phyloP scores from a whole-genome alignment of 2,888 invertebrate species.

The Lucinisca nassula region DNA sequence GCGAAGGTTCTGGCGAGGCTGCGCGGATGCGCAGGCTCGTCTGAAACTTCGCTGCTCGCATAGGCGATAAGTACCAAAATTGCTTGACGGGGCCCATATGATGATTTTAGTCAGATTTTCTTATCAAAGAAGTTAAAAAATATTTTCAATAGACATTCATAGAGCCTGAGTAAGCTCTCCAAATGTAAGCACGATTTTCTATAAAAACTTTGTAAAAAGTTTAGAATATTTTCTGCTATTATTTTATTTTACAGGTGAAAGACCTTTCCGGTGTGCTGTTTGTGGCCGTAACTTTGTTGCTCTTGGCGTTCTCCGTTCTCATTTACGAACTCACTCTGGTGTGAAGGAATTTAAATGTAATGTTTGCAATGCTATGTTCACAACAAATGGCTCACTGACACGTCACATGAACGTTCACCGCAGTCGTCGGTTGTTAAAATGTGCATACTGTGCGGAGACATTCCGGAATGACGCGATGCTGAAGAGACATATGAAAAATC shows the following conservation, averaged over 20 bases:
- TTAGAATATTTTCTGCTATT: too few species aligned
- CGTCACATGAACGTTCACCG: constrained; percentile 85
- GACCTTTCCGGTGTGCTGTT: constrained; percentile 86
- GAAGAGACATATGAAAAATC: constrained; percentile 76
- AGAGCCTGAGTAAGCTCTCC: too few species aligned
- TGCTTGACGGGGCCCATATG: too few species aligned
- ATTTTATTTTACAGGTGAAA: constrained; percentile 85
- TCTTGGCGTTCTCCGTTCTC: constrained; percentile 82
- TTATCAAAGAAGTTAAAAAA: too few species aligned
- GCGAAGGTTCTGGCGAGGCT: too few species aligned
- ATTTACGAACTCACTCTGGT: constrained; percentile 85
- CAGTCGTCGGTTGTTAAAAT: constrained; percentile 76
- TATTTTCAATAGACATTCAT: too few species aligned
- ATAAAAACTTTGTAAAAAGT: too few species aligned
- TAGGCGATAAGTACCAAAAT: too few species aligned
- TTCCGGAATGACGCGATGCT: constrained; percentile 76
- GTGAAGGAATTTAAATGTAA: constrained; percentile 78
- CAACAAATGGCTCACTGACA: constrained; percentile 85
- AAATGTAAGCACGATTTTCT: too few species aligned
- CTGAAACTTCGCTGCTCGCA: too few species aligned
- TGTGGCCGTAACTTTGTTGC: constrained; percentile 83
- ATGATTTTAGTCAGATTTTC: too few species aligned
- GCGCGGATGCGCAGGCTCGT: too few species aligned
- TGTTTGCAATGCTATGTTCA: constrained; percentile 83
- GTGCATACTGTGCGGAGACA: constrained; percentile 79